Evolutionary conservation across 1,140 invertebrate genomes (phyloP), one percentile per base, ranked within the genome.

Genomic region (Grapholita molesta): DNA sequence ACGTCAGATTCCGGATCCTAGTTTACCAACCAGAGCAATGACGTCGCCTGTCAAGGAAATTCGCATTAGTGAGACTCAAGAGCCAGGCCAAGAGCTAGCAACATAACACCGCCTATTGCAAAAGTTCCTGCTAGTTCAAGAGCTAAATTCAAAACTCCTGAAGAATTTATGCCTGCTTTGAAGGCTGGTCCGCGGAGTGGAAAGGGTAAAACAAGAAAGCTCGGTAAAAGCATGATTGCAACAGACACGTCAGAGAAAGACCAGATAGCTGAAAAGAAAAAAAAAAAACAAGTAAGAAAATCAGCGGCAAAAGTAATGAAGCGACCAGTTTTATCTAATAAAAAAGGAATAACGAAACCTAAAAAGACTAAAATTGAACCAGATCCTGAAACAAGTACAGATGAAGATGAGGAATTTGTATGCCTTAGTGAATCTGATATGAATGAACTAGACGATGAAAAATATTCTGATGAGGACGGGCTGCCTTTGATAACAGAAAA

Each of bases 231-330:
- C 21, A 66, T 64, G 38, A 66, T 70, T 32, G 69, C 64, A 28
- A 70, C 69, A 3, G 69, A 70, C 18, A 70, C 69, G 2, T 64
- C 64, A 38, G n/a, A n/a, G n/a, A n/a, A n/a, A n/a, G n/a, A n/a
- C n/a, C n/a, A n/a, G n/a, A n/a, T n/a, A n/a, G n/a, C n/a, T n/a
- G n/a, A n/a, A n/a, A n/a, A n/a, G n/a, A n/a, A 64, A 70, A 18
- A 70, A 66, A 38, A 15, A 70, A 28, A n/a, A 15, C 11, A 66
- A 55, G 33, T 48, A 61, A 67, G 38, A 70, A 66, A 61, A 67
- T 28, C 28, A 6, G 28, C 28, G 28, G 6, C 28, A 28, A 28
- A 28, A 28, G 28, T 28, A 28, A 28, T 6, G 6, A 28, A 28
- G 15, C 12, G 32, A 15, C 55, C 55, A 24, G 25, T 35, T 15